Evolutionary conservation across 2,113 vertebrate species (phyloP).

Genomic region (Pheucticus melanocephalus): DNA sequence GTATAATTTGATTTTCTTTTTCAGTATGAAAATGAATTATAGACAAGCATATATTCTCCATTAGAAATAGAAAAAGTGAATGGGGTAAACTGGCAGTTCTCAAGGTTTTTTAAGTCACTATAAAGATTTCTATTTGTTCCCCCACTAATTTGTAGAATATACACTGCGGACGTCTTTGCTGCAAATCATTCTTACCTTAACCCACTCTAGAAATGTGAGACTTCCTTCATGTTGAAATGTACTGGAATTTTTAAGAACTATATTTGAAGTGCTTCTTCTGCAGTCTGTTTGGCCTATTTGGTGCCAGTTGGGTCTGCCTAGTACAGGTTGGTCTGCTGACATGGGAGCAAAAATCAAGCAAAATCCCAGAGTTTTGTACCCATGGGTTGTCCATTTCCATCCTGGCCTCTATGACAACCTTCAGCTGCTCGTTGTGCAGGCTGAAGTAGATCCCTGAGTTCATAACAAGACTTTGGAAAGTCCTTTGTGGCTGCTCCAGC

Average conservation of each 20-base stretch:
- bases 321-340: fast-evolving
- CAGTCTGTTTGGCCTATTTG: slow-evolving; percentile 37
- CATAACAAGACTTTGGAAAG: background rate
- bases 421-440: background rate
- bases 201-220: background rate
- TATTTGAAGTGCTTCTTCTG: slow-evolving; percentile 61
- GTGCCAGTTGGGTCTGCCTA: background rate
- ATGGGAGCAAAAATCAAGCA: background rate
- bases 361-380: background rate
- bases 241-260: slow-evolving; percentile 66
- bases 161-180: fast-evolving
- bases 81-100: background rate
- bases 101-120: background rate
- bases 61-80: background rate
- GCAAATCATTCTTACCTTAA: background rate
- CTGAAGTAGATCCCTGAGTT: background rate
- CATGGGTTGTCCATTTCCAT: background rate
- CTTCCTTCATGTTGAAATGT: background rate
- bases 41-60: background rate
- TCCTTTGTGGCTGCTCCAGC: background rate
- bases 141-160: background rate
- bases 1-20: background rate
- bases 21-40: background rate
- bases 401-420: background rate
- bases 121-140: background rate